Evolutionary conservation across 2,797 vertebrate genomes (phyloP).

Genomic region (Halcyon chelicuti): DNA sequence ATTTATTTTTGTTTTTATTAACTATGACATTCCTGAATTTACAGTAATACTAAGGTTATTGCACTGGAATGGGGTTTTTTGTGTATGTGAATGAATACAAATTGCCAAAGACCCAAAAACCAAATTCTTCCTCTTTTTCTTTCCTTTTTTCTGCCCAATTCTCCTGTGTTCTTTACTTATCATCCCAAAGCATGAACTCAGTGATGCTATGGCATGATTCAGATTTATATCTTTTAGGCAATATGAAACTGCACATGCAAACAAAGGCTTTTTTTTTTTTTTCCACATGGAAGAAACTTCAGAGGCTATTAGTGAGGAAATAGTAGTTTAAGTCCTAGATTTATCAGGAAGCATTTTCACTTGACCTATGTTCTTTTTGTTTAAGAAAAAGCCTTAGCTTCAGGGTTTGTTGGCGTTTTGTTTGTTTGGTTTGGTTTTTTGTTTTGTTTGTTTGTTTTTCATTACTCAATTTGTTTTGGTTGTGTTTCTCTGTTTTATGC

Average conservation of each 20-base stretch:
- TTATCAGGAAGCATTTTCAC: neutral
- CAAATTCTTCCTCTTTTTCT: neutral
- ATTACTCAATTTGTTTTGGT: accelerated
- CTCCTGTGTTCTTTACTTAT: neutral
- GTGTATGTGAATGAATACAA: neutral
- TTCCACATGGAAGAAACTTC: neutral
- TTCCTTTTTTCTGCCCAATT: neutral
- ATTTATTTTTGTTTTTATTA: neutral
- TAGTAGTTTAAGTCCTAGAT: neutral
- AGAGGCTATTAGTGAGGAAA: neutral
- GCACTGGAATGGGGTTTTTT: neutral
- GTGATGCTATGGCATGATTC: neutral
- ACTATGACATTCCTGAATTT: neutral
- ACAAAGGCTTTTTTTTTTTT: neutral
- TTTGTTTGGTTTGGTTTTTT: no score
- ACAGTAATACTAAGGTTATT: neutral
- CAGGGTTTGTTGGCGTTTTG: neutral
- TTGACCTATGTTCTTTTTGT: neutral
- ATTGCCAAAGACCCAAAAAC: neutral
- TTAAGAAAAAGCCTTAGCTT: neutral
- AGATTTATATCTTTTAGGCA: neutral
- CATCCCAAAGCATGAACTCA: neutral
- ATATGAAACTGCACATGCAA: neutral
- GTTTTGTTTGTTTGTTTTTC: no score
- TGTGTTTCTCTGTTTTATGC: neutral